Evolutionary conservation across 1,140 invertebrate genomes (phyloP).

Genomic region (Berghia stephanieae): DNA sequence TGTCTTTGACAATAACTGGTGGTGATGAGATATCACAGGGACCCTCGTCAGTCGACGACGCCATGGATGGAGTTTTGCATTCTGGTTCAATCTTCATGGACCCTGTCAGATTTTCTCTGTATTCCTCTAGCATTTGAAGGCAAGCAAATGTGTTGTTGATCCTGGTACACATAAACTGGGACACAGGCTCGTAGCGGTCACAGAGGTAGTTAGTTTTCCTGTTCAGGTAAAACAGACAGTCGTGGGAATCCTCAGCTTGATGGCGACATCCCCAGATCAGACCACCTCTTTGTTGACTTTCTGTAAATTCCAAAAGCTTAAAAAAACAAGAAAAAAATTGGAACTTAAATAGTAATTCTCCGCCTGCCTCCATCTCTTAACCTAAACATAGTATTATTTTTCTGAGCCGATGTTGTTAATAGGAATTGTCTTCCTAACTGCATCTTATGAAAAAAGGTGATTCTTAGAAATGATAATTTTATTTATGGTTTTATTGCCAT

Average conservation of each 20-base stretch:
- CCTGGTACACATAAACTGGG: constrained; percentile 57
- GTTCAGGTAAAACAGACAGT: constrained; percentile 51
- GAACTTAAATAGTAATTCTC: not conserved
- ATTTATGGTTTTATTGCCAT: no score
- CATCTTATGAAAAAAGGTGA: not conserved
- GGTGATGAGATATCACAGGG: no score
- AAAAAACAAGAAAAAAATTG: no score
- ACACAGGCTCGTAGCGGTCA: constrained; percentile 55
- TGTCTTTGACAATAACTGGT: no score
- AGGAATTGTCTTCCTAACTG: no score
- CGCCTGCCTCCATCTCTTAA: not conserved
- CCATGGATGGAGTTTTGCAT: no score
- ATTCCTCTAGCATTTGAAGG: constrained; percentile 41
- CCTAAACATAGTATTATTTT: not conserved
- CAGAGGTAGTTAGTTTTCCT: constrained; percentile 42
- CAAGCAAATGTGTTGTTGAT: constrained; percentile 54
- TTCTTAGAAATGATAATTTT: no score
- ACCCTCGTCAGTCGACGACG: no score
- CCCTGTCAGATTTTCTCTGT: constrained; percentile 23
- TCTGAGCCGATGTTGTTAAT: not conserved
- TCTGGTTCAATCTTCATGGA: no score
- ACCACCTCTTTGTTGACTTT: constrained; percentile 38
- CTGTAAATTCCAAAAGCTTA: constrained; percentile 49
- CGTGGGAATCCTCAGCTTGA: constrained; percentile 30
- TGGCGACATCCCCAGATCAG: constrained; percentile 60